Percentiles rank a stretch among this genome's conserved stretches.
Conservation (phyloP, 2,888 invertebrate genomes). For the Parnassius glacialis region DNA sequence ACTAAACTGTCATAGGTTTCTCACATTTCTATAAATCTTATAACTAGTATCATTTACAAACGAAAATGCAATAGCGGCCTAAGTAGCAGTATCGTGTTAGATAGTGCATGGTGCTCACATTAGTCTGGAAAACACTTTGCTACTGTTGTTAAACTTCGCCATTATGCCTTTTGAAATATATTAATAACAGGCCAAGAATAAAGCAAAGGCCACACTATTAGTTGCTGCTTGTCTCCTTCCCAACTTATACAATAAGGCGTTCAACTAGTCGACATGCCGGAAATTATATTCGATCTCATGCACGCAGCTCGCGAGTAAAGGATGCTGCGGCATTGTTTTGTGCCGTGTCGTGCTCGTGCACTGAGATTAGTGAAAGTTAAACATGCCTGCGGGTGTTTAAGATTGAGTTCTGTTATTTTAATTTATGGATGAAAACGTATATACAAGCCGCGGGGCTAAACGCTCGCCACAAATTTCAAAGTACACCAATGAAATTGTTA, state of each 20-base stretch:
- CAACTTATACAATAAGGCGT: slow-evolving; percentile 12
- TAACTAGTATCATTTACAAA: too few species aligned
- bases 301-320: slow-evolving; percentile 1
- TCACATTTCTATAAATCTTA: too few species aligned
- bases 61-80: too few species aligned
- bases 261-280: slow-evolving; percentile 21
- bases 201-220: slow-evolving; percentile 14
- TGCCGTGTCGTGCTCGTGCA: not conserved
- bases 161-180: slow-evolving; percentile 17
- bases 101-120: too few species aligned
- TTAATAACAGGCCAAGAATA: slow-evolving; percentile 9
- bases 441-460: too few species aligned
- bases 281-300: not conserved
- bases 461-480: too few species aligned
- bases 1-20: too few species aligned
- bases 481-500: too few species aligned
- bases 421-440: not conserved
- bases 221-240: slow-evolving; percentile 20
- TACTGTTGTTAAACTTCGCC: not conserved
- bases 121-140: too few species aligned
- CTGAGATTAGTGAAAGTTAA: slow-evolving; percentile 14
- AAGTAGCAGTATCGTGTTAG: too few species aligned
- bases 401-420: slow-evolving; percentile 8
- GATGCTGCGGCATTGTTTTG: slow-evolving; percentile 8
- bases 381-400: slow-evolving; percentile 4